phyloP scores from a whole-genome alignment of 2,797 vertebrate species.

The Acridotheres tristis region DNA sequence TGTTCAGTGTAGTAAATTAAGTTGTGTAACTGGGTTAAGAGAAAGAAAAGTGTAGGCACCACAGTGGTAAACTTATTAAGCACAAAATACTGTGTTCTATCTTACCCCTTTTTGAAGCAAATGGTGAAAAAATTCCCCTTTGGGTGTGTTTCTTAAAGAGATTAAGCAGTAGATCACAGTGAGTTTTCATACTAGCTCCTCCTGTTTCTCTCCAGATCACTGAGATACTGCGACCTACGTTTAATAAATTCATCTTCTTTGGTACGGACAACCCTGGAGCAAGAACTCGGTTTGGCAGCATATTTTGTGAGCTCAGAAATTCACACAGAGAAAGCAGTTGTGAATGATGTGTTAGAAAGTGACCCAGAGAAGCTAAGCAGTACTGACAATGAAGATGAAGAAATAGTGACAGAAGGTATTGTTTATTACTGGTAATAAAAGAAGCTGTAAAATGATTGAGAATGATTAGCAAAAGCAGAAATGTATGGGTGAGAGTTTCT shows the following conservation, averaged over 20 bases:
- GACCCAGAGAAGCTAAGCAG: conserved; percentile 93
- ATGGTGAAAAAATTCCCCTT: neutral
- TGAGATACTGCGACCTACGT: conserved; percentile 95
- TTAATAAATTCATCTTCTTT: conserved; percentile 91
- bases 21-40: neutral
- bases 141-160: neutral
- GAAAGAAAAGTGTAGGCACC: neutral
- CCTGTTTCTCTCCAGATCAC: conserved; percentile 78
- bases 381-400: conserved; percentile 94
- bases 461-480: neutral
- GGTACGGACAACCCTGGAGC: conserved; percentile 90
- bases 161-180: neutral
- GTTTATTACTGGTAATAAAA: neutral
- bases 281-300: conserved; percentile 94
- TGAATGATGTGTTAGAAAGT: conserved; percentile 87
- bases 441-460: neutral
- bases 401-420: conserved; percentile 83
- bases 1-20: neutral
- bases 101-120: neutral
- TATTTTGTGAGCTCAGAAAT: conserved; percentile 87
- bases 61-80: neutral
- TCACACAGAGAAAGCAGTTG: conserved; percentile 73
- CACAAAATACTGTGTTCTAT: neutral
- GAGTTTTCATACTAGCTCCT: neutral
- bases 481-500: neutral